Evolutionary conservation across 2,797 vertebrate species (phyloP).

Genomic region (Fringilla coelebs): DNA sequence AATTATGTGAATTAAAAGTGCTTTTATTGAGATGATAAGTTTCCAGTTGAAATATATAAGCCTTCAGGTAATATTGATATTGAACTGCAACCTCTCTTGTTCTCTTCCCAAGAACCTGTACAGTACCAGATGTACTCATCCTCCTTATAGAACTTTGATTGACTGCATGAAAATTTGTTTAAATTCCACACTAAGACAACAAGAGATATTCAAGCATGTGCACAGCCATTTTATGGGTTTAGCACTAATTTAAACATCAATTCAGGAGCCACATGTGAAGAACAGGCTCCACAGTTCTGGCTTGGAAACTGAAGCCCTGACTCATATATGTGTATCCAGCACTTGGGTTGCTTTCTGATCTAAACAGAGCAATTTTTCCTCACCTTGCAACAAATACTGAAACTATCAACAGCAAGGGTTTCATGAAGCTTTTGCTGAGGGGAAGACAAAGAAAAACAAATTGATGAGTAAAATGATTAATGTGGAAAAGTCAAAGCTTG

Average conservation of each 20-base stretch:
- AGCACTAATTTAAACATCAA: background rate
- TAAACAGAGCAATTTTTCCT: background rate
- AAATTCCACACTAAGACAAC: background rate
- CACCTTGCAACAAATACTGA: background rate
- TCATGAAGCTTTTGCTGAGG: background rate
- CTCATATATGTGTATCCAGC: background rate
- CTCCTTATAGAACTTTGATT: background rate
- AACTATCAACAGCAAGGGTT: background rate
- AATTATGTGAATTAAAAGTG: background rate
- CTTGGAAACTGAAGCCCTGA: background rate
- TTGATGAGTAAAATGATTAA: background rate
- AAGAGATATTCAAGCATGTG: background rate
- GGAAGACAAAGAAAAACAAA: background rate
- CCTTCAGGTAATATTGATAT: background rate
- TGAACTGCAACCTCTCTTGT: background rate
- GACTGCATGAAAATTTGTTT: background rate
- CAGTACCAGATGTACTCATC: background rate
- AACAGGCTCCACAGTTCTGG: background rate
- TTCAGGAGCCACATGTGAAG: background rate
- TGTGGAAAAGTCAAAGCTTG: background rate
- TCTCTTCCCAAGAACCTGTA: background rate
- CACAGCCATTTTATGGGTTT: background rate
- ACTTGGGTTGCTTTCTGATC: background rate
- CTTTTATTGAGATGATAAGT: background rate
- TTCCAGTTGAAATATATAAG: background rate